These are phyloP conservation scores for Linnaemya tessellans DNA, from an alignment of 2,888 invertebrate species.

Conservation along the genomic window DNA sequence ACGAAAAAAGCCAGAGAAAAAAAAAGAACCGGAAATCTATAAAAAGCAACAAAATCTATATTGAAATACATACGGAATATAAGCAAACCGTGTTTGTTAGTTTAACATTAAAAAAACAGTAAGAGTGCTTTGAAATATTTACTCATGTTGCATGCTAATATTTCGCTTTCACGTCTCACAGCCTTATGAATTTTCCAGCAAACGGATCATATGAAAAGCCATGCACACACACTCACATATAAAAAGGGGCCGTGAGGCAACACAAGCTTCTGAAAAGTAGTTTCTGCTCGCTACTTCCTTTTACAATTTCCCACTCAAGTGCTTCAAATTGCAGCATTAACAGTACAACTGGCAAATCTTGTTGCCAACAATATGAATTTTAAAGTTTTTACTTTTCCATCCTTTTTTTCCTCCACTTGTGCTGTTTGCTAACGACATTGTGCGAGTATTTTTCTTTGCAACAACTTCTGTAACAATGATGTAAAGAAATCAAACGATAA, in stretches of 20 bases:
- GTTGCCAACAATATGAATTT: conserved; percentile 13
- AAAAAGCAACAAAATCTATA: conserved; percentile 5
- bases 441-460: conserved; percentile 3
- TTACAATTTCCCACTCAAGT: conserved; percentile 60
- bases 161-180: not conserved
- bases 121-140: conserved; percentile 58
- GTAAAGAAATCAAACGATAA: conserved; percentile 63
- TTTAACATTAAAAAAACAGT: conserved; percentile 24
- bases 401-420: not conserved
- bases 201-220: not conserved
- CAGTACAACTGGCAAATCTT: conserved; percentile 25
- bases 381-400: not conserved
- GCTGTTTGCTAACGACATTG: conserved; percentile 10
- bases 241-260: not conserved
- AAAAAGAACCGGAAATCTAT: too few relatives aligned
- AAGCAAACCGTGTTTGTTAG: conserved; percentile 55
- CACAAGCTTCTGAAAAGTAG: conserved; percentile 23
- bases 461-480: conserved; percentile 57
- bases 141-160: conserved; percentile 61
- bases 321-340: conserved; percentile 50
- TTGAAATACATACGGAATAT: conserved; percentile 16
- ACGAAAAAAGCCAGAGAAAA: not conserved
- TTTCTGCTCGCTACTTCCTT: conserved; percentile 30
- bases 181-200: conserved; percentile 24
- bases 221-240: not conserved